A percentile compares a stretch with the other conserved stretches of the same genome.
Conservation (phyloP, 92 coral and sea anemone species). For the Paragorgia papillata region DNA sequence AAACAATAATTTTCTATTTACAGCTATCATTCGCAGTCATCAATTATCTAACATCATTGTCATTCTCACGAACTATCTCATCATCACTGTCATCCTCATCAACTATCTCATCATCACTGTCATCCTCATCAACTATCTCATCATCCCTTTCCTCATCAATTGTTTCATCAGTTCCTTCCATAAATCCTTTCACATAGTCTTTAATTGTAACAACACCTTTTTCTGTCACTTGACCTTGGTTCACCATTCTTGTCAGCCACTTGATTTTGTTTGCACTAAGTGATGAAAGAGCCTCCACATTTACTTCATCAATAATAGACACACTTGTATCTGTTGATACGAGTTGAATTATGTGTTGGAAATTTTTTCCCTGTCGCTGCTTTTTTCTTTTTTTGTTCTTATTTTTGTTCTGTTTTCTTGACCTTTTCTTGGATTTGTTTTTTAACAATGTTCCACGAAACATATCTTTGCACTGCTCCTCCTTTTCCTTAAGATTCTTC, state of each 20-base stretch:
- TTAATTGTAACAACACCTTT: constrained; percentile 42
- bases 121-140: too few species aligned
- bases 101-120: too few species aligned
- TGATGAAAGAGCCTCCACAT: constrained; percentile 51
- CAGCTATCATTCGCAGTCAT: too few species aligned
- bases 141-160: constrained; percentile 31
- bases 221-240: constrained; percentile 42
- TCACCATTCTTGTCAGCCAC: constrained; percentile 42
- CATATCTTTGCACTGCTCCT: constrained; percentile 47
- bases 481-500: constrained; percentile 3
- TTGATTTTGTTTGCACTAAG: constrained; percentile 47
- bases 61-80: too few species aligned
- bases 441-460: constrained; percentile 43
- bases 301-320: constrained; percentile 50
- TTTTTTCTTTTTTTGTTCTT: constrained; percentile 54
- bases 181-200: constrained; percentile 49
- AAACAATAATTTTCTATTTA: too few species aligned
- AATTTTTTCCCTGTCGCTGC: constrained; percentile 45
- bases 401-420: constrained; percentile 59
- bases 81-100: too few species aligned
- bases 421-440: constrained; percentile 53
- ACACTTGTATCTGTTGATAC: constrained; percentile 51
- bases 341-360: constrained; percentile 48
- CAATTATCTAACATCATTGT: too few species aligned
- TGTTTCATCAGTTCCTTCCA: constrained; percentile 50